phyloP scores from a whole-genome alignment of 2,888 invertebrate species.

The Onchidella celtica region DNA sequence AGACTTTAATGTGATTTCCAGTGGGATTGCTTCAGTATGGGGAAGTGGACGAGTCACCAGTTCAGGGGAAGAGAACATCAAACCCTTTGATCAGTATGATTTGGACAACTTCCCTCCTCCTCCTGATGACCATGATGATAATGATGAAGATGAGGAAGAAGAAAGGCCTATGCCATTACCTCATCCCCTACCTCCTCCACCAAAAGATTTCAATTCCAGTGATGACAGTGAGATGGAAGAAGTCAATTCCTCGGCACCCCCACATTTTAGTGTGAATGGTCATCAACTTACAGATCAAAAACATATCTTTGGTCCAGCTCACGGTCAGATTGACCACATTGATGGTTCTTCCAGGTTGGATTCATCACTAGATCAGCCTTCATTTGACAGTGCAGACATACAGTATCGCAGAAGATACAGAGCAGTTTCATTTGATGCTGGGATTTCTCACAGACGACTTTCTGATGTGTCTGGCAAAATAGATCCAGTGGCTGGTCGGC shows the following conservation, averaged over 20 bases:
- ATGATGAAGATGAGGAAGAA: too few relatives aligned
- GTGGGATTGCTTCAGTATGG: too few relatives aligned
- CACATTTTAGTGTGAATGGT: not conserved
- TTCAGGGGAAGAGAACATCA: too few relatives aligned
- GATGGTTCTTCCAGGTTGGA: not conserved
- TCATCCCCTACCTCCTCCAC: slow-evolving; percentile 28
- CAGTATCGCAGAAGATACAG: not conserved
- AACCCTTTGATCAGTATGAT: too few relatives aligned
- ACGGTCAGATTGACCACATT: slow-evolving; percentile 6
- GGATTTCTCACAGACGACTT: not conserved
- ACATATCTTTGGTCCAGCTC: not conserved
- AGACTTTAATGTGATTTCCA: too few relatives aligned
- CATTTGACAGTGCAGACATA: slow-evolving; percentile 17
- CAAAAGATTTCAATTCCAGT: not conserved
- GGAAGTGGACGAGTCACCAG: too few relatives aligned
- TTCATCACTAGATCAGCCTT: not conserved
- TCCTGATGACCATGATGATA: too few relatives aligned
- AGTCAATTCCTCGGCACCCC: not conserved
- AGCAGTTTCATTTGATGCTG: slow-evolving; percentile 24
- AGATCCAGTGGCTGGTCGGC: not conserved
- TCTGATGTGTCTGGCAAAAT: not conserved
- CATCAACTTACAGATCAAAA: not conserved
- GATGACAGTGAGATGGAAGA: not conserved
- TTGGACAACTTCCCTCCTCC: too few relatives aligned
- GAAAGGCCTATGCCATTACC: too few relatives aligned